phyloP scores from a whole-genome alignment of 2,888 invertebrate genomes.

The Athrips mouffetella region DNA sequence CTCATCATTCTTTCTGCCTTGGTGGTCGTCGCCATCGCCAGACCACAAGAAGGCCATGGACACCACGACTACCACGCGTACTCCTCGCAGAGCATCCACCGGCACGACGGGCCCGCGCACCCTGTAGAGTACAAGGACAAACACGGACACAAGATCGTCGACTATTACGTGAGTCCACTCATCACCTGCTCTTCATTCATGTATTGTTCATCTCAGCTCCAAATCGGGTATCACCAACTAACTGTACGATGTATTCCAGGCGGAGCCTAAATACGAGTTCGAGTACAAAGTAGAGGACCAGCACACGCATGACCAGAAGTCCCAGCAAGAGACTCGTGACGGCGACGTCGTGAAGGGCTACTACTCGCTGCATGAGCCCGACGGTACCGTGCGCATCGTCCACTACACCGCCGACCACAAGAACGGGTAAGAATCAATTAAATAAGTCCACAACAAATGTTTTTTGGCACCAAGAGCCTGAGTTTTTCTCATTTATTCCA shows the following conservation, averaged over 20 bases:
- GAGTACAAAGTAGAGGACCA: slow-evolving; percentile 45
- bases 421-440: slow-evolving; percentile 34
- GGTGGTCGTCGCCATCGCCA: slow-evolving; percentile 18
- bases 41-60: slow-evolving; percentile 44
- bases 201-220: not conserved
- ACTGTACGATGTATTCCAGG: slow-evolving; percentile 20
- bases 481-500: too few relatives aligned
- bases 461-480: too few relatives aligned
- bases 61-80: slow-evolving; percentile 45
- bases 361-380: slow-evolving; percentile 47
- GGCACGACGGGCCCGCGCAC: slow-evolving; percentile 32
- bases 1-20: not conserved
- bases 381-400: slow-evolving; percentile 43
- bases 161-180: slow-evolving; percentile 32
- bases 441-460: not conserved
- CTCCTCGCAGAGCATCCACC: slow-evolving; percentile 37
- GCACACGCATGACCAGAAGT: slow-evolving; percentile 47
- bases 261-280: slow-evolving; percentile 42
- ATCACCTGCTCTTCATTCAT: not conserved
- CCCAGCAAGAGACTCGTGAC: slow-evolving; percentile 48
- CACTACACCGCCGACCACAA: slow-evolving; percentile 32
- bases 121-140: slow-evolving; percentile 4
- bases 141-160: slow-evolving; percentile 21
- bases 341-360: slow-evolving; percentile 48
- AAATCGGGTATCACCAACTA: slow-evolving; percentile 8